These are phyloP conservation scores for Squalus acanthias DNA, from an alignment of 2,797 vertebrate species.

Conservation along the genomic window DNA sequence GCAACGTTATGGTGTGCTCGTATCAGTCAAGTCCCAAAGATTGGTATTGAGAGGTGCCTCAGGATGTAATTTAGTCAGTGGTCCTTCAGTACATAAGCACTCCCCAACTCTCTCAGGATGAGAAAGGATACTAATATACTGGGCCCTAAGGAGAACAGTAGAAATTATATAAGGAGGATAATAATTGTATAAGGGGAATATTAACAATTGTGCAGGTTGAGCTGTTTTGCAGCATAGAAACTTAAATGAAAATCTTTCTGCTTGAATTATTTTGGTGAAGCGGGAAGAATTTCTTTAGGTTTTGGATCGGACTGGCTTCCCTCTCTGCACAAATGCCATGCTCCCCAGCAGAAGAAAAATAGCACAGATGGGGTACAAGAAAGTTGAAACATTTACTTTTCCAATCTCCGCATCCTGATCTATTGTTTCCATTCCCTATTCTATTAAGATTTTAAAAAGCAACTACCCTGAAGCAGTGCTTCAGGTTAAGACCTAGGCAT, in stretches of 20 bases:
- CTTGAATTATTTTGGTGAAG: neutral
- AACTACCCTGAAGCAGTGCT: neutral
- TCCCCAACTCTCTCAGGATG: neutral
- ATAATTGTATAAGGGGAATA: neutral
- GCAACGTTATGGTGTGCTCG: neutral
- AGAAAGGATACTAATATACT: neutral
- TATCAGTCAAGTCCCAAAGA: neutral
- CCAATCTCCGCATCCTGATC: neutral
- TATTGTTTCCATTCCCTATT: neutral
- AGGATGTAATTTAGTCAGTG: neutral
- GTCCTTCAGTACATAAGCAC: neutral
- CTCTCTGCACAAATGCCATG: neutral
- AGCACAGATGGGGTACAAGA: neutral
- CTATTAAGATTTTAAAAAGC: neutral
- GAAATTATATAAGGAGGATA: neutral
- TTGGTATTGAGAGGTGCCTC: neutral
- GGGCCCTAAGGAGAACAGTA: neutral
- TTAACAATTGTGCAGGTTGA: neutral
- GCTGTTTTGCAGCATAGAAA: neutral
- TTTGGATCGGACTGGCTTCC: neutral
- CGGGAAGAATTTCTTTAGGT: neutral
- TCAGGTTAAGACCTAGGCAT: neutral
- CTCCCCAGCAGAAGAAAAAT: neutral
- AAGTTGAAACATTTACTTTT: neutral
- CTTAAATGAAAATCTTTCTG: neutral